phyloP scores from a whole-genome alignment of 2,113 vertebrate genomes.

The Ardeotis arabs region DNA sequence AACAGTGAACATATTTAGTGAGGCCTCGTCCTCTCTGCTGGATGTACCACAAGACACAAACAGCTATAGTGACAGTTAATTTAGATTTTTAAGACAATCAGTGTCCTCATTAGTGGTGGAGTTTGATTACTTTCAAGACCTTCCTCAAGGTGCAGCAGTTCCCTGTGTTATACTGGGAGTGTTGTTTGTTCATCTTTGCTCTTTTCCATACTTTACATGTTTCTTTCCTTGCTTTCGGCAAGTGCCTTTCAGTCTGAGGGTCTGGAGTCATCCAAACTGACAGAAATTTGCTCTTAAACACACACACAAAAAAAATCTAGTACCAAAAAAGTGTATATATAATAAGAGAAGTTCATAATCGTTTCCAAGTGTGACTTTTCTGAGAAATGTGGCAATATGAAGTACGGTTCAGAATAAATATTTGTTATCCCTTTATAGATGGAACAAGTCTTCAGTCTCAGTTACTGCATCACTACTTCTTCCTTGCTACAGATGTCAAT shows the following conservation, averaged over 20 bases:
- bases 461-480: background rate
- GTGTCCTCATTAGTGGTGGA: background rate
- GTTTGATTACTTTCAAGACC: background rate
- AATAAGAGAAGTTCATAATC: background rate
- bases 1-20: background rate
- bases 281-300: background rate
- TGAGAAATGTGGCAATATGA: background rate
- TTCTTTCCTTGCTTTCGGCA: background rate
- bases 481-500: background rate
- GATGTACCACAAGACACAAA: background rate
- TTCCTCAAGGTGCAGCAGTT: background rate
- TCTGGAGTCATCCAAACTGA: background rate
- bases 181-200: background rate
- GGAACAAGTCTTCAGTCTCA: background rate
- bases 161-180: rapidly evolving
- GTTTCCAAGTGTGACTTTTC: background rate
- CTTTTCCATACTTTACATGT: rapidly evolving
- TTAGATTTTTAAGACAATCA: background rate
- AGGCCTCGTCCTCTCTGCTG: background rate
- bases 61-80: background rate
- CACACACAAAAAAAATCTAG: rapidly evolving
- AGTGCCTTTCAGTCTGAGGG: background rate
- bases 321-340: background rate
- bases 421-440: background rate
- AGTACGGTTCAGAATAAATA: background rate